Evolutionary conservation across 37 sponge, comb jelly and placozoan species (phyloP), one percentile per base, ranked within the genome.

Genomic region (Amphimedon queenslandica): DNA sequence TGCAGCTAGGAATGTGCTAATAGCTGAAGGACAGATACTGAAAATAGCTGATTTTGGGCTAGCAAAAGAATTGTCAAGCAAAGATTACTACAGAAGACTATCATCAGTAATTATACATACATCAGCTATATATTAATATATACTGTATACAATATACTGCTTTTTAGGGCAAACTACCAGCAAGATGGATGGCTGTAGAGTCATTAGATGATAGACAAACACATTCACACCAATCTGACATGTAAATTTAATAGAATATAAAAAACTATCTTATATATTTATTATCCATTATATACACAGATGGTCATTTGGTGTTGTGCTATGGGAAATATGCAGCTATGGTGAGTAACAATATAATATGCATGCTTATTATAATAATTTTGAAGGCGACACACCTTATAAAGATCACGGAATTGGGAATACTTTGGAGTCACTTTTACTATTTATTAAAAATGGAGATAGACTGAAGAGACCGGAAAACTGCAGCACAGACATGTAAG

Each of bases 121-220:
- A 60, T 60, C 5, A 47, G 8, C 8, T 13, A 47, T 47, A 47
- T 47, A 47, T 47, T 18, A 8, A 47, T 47, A 47, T 47, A 47
- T 47, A 47, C 53, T 60, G 28, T n/a, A 25, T 60, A 25, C 5
- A 60, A 25, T 60, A 5, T 6, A n/a, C 24, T 60, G 8, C 23
- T 31, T 2, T 57, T 24, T 36, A 86, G 87, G 86, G 90, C 16
- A 80, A 67, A 36, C 25, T 90, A 29, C 90, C 90, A 39, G 90
- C 86, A 24, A 47, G 86, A 6, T 90, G 90, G 90, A 90, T 90
- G 90, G 90, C 90, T 11, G n/a, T 80, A n/a, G 90, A 90, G 69
- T 83, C 90, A 8, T 65, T 90, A 53, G 42, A 57, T 4, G 30
- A 40, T 11, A 71, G 70, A 42, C 70, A 78, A 29, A 72, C 3